These are phyloP conservation scores for Rostratula benghalensis DNA, from an alignment of 2,113 vertebrate species.

Conservation along the genomic window DNA sequence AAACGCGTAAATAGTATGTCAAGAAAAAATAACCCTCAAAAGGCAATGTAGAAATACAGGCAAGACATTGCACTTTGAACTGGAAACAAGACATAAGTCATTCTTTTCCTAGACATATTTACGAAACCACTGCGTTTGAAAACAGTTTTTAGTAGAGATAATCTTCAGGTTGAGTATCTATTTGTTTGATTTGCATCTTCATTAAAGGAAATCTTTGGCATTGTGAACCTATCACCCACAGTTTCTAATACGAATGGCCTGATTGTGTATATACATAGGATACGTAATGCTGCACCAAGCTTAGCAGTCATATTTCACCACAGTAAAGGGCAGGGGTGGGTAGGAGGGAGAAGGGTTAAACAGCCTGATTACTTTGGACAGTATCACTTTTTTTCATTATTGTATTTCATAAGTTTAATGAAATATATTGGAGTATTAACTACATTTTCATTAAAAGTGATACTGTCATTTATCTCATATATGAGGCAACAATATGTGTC, in stretches of 20 bases:
- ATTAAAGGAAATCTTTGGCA: neutral
- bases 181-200: neutral
- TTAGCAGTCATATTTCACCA: slow-evolving; percentile 68
- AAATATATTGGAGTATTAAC: neutral
- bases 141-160: neutral
- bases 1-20: neutral
- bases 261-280: neutral
- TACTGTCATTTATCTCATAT: slow-evolving; percentile 71
- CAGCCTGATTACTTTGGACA: slow-evolving; percentile 56
- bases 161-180: neutral
- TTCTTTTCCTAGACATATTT: neutral
- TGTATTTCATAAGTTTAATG: neutral
- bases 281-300: neutral
- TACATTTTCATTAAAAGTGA: slow-evolving; percentile 60
- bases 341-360: neutral
- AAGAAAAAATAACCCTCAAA: neutral
- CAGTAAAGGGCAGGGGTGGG: slow-evolving; percentile 44
- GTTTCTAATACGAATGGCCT: neutral
- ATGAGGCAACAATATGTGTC: slow-evolving; percentile 57
- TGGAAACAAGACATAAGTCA: neutral
- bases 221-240: neutral
- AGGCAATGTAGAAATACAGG: neutral
- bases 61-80: neutral
- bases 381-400: slow-evolving; percentile 73
- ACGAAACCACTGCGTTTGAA: neutral